phyloP scores from a whole-genome alignment of 92 coral and sea anemone species.

The Muricea muricata region DNA sequence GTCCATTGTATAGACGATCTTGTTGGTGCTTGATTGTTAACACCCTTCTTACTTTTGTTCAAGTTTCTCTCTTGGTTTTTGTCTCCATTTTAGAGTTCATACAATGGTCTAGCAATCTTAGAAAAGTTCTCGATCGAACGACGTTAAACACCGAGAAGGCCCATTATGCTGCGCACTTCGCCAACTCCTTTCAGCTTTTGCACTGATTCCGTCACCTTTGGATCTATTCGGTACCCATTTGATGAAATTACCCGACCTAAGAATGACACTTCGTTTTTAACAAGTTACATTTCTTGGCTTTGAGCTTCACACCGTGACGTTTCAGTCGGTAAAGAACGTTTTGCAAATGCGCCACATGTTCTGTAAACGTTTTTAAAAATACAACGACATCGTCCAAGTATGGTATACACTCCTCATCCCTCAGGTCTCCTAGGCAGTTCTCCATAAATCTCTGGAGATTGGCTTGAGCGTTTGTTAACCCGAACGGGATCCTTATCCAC shows the following conservation, averaged over 20 bases:
- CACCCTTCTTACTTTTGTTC: background rate
- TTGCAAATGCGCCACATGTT: constrained; percentile 11
- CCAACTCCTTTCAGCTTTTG: constrained; percentile 7
- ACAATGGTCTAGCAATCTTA: constrained; percentile 34
- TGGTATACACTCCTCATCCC: constrained; percentile 16
- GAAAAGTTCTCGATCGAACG: constrained; percentile 23
- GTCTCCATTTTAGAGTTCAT: constrained; percentile 27
- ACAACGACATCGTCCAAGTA: background rate
- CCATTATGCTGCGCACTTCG: constrained; percentile 40
- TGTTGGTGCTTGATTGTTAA: background rate
- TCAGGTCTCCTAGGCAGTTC: background rate
- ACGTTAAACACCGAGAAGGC: constrained; percentile 46
- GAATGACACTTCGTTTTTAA: constrained; percentile 57
- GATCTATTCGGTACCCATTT: constrained; percentile 54
- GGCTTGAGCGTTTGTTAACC: background rate
- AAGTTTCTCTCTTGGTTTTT: background rate
- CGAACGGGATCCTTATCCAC: background rate
- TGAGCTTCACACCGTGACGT: background rate
- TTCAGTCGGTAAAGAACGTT: background rate
- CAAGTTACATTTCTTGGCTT: constrained; percentile 28
- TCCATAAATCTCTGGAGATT: constrained; percentile 22
- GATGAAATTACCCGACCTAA: constrained; percentile 44
- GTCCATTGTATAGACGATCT: background rate
- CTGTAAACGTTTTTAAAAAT: background rate
- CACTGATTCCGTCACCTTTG: constrained; percentile 30